Evolutionary conservation across 1,140 invertebrate genomes (phyloP).

Genomic region (Polypedilum pembai): DNA sequence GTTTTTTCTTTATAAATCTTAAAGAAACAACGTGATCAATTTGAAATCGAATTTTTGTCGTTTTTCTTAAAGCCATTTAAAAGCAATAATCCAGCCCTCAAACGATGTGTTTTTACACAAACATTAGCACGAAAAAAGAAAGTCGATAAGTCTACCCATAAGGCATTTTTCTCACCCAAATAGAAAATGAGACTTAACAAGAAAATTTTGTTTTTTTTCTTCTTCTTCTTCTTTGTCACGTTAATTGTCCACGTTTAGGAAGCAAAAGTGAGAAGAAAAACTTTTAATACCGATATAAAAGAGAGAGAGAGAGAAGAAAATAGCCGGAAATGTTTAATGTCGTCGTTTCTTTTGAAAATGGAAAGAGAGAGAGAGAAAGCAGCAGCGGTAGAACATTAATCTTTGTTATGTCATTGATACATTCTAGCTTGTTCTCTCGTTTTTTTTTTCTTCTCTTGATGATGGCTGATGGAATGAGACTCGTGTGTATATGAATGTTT

Average conservation of each 20-base stretch:
- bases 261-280: background rate
- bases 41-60: no score
- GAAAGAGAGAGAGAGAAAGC: background rate
- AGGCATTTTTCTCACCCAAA: no score
- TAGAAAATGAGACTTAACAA: no score
- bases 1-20: no score
- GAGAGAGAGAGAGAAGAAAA: background rate
- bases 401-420: conserved; percentile 5
- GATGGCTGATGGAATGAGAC: background rate
- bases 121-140: no score
- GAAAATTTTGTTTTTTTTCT: background rate
- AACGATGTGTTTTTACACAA: no score
- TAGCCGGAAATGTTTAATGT: background rate
- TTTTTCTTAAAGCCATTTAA: no score
- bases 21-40: no score
- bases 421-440: background rate
- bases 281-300: conserved; percentile 8
- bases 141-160: no score
- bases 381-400: background rate
- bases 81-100: no score
- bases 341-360: no score
- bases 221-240: background rate
- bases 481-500: background rate
- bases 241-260: conserved; percentile 6
- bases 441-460: background rate